These are phyloP conservation scores for Amphiprion percula DNA, from an alignment of 2,113 vertebrate species.

Conservation along the genomic window DNA sequence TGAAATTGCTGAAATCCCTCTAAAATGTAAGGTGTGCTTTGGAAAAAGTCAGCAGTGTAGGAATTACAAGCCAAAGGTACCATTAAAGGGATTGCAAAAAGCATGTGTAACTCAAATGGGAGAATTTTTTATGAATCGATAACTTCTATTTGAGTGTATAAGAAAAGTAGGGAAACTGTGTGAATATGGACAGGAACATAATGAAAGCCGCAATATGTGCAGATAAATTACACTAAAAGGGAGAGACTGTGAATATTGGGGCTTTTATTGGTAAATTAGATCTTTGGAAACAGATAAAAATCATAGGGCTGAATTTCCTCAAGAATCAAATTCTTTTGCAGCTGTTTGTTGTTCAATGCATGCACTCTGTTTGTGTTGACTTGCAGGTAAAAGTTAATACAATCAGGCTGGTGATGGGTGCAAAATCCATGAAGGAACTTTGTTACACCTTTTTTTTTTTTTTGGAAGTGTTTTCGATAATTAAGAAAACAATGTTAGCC, in stretches of 20 bases:
- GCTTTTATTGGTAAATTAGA: background rate
- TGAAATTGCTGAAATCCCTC: background rate
- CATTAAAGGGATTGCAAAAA: background rate
- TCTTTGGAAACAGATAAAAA: background rate
- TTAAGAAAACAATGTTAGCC: too few relatives aligned
- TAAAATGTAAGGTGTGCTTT: background rate
- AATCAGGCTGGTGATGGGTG: background rate
- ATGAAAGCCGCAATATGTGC: background rate
- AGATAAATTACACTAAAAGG: background rate
- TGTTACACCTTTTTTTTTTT: too few relatives aligned
- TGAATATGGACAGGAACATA: background rate
- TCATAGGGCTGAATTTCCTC: background rate
- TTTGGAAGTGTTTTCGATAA: too few relatives aligned
- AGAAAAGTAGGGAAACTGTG: background rate
- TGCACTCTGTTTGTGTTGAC: background rate
- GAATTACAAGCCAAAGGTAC: background rate
- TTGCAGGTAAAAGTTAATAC: background rate
- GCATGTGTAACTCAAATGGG: background rate
- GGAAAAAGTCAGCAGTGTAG: background rate
- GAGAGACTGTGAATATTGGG: background rate
- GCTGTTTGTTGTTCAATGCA: background rate
- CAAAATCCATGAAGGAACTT: too few relatives aligned
- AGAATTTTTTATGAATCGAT: background rate
- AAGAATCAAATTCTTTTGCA: background rate
- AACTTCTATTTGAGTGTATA: background rate